Evolutionary conservation across 2,888 invertebrate species (phyloP).

Genomic region (Neria commutata): DNA sequence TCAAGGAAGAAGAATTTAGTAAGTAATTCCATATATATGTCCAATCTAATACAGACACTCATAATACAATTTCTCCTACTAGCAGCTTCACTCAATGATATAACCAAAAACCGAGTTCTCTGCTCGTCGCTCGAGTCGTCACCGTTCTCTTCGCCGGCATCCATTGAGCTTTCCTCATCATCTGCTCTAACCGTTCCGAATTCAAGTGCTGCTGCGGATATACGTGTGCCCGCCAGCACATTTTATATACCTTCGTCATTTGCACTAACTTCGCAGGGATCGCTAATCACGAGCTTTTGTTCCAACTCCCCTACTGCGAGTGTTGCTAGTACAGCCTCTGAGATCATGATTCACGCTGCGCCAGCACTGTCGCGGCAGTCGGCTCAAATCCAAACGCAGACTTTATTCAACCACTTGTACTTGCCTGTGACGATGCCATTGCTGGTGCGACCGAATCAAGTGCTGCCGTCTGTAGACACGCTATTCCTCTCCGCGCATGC

Average conservation of each 20-base stretch:
- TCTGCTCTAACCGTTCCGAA: constrained; percentile 20
- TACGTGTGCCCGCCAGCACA: neutral
- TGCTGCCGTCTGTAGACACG: constrained; percentile 59
- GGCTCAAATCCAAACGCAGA: constrained; percentile 23
- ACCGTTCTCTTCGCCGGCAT: constrained; percentile 58
- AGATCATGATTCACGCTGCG: constrained; percentile 24
- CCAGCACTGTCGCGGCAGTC: constrained; percentile 15
- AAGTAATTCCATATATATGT: too few relatives aligned
- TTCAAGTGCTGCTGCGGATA: neutral
- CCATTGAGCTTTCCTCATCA: constrained; percentile 46
- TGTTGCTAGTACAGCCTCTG: constrained; percentile 23
- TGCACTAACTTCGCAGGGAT: neutral
- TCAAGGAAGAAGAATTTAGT: constrained; percentile 54
- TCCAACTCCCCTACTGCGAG: constrained; percentile 21
- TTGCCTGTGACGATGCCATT: constrained; percentile 48
- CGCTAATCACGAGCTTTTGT: constrained; percentile 29
- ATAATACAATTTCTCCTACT: constrained; percentile 1
- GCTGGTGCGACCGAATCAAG: constrained; percentile 49
- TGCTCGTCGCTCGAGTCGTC: constrained; percentile 58
- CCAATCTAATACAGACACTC: too few relatives aligned
- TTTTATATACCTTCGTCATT: constrained; percentile 10
- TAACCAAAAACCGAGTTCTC: constrained; percentile 42
- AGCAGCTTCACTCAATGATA: constrained; percentile 45
- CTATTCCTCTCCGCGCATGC: constrained; percentile 50
- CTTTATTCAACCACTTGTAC: constrained; percentile 36